Evolutionary conservation across 1,140 invertebrate genomes (phyloP).

Genomic region (Brachionus rotundiformis): DNA sequence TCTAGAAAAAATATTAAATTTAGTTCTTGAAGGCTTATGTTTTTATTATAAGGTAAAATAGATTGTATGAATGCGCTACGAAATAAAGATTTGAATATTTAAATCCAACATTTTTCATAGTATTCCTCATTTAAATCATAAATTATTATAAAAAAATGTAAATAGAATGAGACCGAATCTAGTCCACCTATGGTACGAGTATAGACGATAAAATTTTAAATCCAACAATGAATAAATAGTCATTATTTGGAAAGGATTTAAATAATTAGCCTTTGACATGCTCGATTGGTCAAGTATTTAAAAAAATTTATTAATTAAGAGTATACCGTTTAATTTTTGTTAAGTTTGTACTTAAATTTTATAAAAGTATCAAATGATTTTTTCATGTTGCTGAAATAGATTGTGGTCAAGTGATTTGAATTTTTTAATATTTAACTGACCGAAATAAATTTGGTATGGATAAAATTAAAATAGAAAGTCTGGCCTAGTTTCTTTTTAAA

Average conservation of each 20-base stretch:
- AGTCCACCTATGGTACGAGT: background rate
- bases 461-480: background rate
- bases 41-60: conserved; percentile 33
- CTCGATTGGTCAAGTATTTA: background rate
- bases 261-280: conserved; percentile 30
- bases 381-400: background rate
- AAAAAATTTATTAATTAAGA: background rate
- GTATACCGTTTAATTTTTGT: background rate
- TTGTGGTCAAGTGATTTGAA: background rate
- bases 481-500: conserved; percentile 5
- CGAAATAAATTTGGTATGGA: background rate
- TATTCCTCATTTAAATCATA: background rate
- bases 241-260: conserved; percentile 29
- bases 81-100: background rate
- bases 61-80: background rate
- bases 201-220: background rate
- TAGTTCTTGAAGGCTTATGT: background rate
- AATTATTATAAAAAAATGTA: conserved; percentile 36
- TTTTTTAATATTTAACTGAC: conserved; percentile 34
- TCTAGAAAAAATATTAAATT: background rate
- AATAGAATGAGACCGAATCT: background rate
- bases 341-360: background rate
- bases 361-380: background rate
- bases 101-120: background rate
- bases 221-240: background rate